A percentile compares a stretch with the other conserved stretches of the same genome.
phyloP scores from a whole-genome alignment of 1,140 invertebrate genomes.

The Drosophila saltans region DNA sequence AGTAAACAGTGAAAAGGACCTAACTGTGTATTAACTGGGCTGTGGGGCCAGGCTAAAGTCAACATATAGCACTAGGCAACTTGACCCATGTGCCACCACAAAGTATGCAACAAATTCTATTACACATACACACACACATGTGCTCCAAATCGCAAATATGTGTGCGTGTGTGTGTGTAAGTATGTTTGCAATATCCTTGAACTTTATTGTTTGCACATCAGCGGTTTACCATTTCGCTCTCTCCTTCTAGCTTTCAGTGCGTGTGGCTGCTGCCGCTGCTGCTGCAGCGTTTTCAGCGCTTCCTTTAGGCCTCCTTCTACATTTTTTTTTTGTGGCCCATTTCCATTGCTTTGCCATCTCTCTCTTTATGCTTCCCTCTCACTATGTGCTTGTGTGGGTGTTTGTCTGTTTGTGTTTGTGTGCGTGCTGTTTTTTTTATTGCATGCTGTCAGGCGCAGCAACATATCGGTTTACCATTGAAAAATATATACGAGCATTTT shows the following conservation, averaged over 20 bases:
- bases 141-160: slow-evolving; percentile 21
- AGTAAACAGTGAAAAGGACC: slow-evolving; percentile 46
- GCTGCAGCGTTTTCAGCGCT: slow-evolving; percentile 46
- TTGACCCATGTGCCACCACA: slow-evolving; percentile 67
- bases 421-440: slow-evolving; percentile 62
- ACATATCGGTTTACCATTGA: slow-evolving; percentile 77
- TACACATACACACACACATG: slow-evolving; percentile 50
- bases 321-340: slow-evolving; percentile 5
- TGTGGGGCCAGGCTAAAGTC: slow-evolving; percentile 40
- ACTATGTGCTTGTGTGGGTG: slow-evolving; percentile 8
- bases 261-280: slow-evolving; percentile 17
- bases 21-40: slow-evolving; percentile 55
- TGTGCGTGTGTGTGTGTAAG: slow-evolving; percentile 29
- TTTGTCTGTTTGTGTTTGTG: slow-evolving; percentile 33
- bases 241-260: slow-evolving; percentile 34
- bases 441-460: slow-evolving; percentile 71
- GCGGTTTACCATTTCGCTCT: slow-evolving; percentile 55
- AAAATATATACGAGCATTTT: slow-evolving; percentile 69
- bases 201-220: slow-evolving; percentile 83
- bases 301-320: slow-evolving; percentile 39
- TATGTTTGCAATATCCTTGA: slow-evolving; percentile 74
- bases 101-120: slow-evolving; percentile 67
- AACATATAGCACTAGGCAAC: slow-evolving; percentile 43
- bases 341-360: slow-evolving; percentile 39
- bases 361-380: slow-evolving; percentile 32